Percentiles rank a stretch among this genome's conserved stretches.
These are phyloP conservation scores for Condylostylus longicornis DNA, from an alignment of 1,140 invertebrate species.

Conservation along the genomic window DNA sequence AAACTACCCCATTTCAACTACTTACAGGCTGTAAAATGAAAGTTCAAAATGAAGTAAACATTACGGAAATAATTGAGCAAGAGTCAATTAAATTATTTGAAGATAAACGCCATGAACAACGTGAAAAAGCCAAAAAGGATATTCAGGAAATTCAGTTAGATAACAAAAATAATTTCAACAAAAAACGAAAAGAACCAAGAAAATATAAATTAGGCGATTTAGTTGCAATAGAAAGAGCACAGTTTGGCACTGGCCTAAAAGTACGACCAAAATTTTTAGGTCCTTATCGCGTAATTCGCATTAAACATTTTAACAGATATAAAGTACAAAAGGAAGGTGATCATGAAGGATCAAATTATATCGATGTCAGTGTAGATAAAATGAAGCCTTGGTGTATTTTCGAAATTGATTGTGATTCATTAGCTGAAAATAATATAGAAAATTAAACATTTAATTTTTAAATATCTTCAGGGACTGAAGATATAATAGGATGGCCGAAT, in stretches of 20 bases:
- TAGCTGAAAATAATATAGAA: too few species aligned
- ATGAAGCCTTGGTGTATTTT: too few species aligned
- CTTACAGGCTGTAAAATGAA: conserved; percentile 1
- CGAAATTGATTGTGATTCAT: too few species aligned
- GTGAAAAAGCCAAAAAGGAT: conserved; percentile 3
- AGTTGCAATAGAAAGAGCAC: conserved; percentile 3
- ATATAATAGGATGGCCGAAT: too few species aligned
- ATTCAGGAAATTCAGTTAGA: conserved; percentile 5
- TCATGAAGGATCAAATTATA: conserved; percentile 1
- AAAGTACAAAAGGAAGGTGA: conserved; percentile 2
- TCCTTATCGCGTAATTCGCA: conserved; percentile 3
- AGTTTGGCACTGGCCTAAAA: conserved; percentile 4
- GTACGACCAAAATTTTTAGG: conserved; percentile 3
- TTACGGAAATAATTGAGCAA: too few species aligned
- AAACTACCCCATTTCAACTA: neutral
- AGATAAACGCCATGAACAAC: neutral
- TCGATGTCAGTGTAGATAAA: too few species aligned
- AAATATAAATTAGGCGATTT: conserved; percentile 3
- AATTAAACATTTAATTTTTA: too few species aligned
- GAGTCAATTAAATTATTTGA: neutral
- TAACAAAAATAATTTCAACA: conserved; percentile 2
- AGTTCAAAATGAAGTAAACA: neutral
- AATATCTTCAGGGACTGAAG: too few species aligned
- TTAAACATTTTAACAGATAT: neutral
- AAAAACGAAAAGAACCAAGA: neutral